Base-by-base conservation (phyloP, 2,797 vertebrate species). In the Fistularia commersonii region DNA sequence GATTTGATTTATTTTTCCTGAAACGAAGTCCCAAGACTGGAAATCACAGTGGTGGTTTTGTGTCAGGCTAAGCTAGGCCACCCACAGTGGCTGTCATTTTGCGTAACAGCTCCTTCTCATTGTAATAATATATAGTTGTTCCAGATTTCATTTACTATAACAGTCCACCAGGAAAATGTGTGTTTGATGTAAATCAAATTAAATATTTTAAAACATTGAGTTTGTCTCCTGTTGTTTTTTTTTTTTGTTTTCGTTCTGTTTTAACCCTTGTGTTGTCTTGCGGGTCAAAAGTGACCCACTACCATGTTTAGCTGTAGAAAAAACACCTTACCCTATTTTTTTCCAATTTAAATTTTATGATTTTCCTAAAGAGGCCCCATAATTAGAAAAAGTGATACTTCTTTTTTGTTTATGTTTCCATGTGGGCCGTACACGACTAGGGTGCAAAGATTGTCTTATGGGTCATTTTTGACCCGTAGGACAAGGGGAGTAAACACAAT, bases 171-270 rank as follows among this genome's bases (percentile, higher is more conserved):
- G 23, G 23, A 23, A 23, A 23, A 23, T 23, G 23, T 23, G 36
- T 8, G 57, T 61, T 61, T 61, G 50, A 65, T 64, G 57, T 76
- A 77, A 80, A 66, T 57, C 55, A 66, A 74, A 86, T 77, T 66
- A 84, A 87, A 86, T 53, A 70, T 76, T 73, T 79, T 57, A 74
- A 83, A 82, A 67, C 45, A 49, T 32, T 45, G 8, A 8, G 7
- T 62, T 44, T 60, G 47, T 63, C 64, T 72, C 32, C 33, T 44
- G 33, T 65, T 7, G 34, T 79, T 79, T 1, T 45, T 55, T 43
- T 15, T 13, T 5, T 23, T 36, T 33, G 2, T 23, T 36, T 7
- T 38, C 23, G 15, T 42, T 5, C 37, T 53, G 34, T 15, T 13
- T 31, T 33, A n/a, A n/a, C n/a, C n/a, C n/a, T n/a, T n/a, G n/a